Percentiles rank a stretch among this genome's conserved stretches.
Conservation (phyloP, 2,888 invertebrate species). For the Hydraecia micacea region DNA sequence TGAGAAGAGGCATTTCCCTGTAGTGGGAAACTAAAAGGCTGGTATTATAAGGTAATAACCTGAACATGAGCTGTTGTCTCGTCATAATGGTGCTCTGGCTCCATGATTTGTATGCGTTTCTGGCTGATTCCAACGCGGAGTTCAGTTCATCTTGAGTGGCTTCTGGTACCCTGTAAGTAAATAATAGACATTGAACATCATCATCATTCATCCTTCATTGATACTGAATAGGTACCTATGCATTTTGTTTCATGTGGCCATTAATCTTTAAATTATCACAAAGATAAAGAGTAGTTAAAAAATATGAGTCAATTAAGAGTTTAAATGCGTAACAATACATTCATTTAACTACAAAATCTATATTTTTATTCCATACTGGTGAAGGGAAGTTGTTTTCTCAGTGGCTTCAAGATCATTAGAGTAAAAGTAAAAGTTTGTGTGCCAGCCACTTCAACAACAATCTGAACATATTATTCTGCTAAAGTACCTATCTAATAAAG, state of each 20-base stretch:
- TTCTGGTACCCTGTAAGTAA: constrained; percentile 94
- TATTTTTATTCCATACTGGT: neutral
- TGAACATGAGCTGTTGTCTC: constrained; percentile 98
- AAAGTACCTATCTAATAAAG: neutral
- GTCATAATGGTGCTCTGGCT: constrained; percentile 97
- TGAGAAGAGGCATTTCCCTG: neutral
- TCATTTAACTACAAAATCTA: neutral
- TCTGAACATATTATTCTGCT: neutral
- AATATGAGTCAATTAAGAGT: neutral
- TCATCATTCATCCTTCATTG: neutral
- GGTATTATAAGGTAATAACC: constrained; percentile 78
- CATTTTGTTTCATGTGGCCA: neutral
- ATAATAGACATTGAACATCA: neutral
- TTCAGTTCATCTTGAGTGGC: constrained; percentile 97
- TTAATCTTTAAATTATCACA: neutral
- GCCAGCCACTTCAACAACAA: neutral
- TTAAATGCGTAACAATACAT: neutral
- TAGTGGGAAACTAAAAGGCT: neutral
- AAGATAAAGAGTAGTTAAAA: neutral
- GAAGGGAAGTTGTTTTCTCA: neutral
- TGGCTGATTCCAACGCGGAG: constrained; percentile 95
- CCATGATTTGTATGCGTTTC: constrained; percentile 95
- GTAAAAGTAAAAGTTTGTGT: neutral
- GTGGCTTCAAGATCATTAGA: neutral
- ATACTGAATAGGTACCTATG: neutral